Conservation (phyloP, 2,113 vertebrate genomes). For the Scophthalmus maximus region DNA sequence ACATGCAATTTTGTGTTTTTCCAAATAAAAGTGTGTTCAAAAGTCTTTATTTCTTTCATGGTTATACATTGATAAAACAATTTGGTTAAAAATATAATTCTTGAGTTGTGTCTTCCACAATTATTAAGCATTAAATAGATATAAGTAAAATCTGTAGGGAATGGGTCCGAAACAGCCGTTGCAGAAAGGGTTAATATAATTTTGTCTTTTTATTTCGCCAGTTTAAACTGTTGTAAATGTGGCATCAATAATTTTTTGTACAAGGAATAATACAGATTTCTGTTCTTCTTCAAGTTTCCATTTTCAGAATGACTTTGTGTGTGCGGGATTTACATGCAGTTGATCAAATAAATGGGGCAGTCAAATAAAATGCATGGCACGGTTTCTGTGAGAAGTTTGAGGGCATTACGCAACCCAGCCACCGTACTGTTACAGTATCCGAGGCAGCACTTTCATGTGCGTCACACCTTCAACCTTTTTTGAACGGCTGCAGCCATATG, state of each 20-base stretch:
- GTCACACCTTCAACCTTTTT: constrained; percentile 1
- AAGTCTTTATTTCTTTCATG: no score
- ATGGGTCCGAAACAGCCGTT: no score
- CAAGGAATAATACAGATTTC: background rate
- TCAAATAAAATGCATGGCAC: constrained; percentile 17
- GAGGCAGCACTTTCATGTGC: constrained; percentile 39
- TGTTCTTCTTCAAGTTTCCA: background rate
- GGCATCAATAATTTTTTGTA: no score
- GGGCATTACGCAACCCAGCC: constrained; percentile 35
- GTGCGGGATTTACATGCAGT: background rate
- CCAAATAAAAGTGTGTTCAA: no score
- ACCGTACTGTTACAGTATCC: constrained; percentile 44
- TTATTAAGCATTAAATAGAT: no score
- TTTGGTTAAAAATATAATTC: no score
- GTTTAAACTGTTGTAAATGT: background rate
- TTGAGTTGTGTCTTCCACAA: no score
- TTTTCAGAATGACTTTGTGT: constrained; percentile 2
- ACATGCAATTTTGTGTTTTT: no score
- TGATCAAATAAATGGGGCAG: background rate
- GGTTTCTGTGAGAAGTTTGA: constrained; percentile 35
- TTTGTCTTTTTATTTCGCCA: background rate
- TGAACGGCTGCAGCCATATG: constrained; percentile 2
- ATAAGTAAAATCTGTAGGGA: no score
- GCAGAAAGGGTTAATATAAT: background rate
- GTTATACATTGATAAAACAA: no score